A percentile compares a stretch with the other conserved stretches of the same genome.
phyloP scores from a whole-genome alignment of 2,888 invertebrate genomes.

The Drosophila cracens region DNA sequence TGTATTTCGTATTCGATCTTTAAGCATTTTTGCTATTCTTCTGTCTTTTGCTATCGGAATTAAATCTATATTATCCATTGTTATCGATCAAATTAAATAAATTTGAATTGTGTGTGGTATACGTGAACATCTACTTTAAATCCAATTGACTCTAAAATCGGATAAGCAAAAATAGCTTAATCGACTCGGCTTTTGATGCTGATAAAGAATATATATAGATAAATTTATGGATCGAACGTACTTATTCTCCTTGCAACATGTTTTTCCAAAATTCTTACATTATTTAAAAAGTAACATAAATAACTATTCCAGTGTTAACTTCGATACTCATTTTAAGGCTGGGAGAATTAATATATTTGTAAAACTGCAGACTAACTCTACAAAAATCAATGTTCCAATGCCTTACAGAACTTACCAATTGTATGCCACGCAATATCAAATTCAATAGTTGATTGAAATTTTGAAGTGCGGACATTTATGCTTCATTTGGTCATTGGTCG shows the following conservation, averaged over 20 bases:
- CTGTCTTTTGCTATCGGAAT: not conserved
- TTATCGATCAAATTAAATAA: not conserved
- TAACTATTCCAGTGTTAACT: not conserved
- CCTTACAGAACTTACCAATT: not conserved
- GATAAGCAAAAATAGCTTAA: not conserved
- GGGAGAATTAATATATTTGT: not conserved
- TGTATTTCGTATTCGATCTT: not conserved
- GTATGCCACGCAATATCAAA: slow-evolving; percentile 1
- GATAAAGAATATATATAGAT: not conserved
- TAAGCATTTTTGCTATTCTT: rapidly evolving
- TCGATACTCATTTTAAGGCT: not conserved
- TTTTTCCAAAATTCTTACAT: not conserved
- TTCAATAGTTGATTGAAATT: slow-evolving; percentile 32
- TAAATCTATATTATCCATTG: rapidly evolving
- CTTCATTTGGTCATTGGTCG: slow-evolving; percentile 61
- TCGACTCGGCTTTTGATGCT: not conserved
- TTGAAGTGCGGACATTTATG: slow-evolving; percentile 65
- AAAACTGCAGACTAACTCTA: not conserved
- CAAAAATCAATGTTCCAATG: not conserved
- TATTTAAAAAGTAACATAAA: no score
- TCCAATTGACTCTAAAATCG: not conserved
- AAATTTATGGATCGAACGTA: not conserved
- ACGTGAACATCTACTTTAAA: not conserved
- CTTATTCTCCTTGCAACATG: not conserved
- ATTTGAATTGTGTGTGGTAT: not conserved